phyloP scores from a whole-genome alignment of 53 echinoderm and acorn worm species.

The Patiria pectinifera region DNA sequence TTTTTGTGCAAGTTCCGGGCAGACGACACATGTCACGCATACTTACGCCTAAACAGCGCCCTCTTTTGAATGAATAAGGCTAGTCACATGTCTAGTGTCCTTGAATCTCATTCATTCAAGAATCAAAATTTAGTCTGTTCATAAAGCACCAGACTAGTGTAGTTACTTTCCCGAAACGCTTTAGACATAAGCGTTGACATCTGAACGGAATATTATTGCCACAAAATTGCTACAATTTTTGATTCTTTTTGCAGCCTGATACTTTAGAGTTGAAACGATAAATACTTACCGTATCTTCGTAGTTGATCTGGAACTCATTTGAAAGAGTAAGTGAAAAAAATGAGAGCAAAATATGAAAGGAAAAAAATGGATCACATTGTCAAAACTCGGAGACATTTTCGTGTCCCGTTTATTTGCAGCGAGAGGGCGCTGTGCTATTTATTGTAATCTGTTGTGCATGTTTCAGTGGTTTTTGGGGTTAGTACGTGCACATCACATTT shows the following conservation, averaged over 20 bases:
- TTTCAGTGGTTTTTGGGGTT: no score
- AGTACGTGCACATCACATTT: no score
- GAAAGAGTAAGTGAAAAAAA: slow-evolving; percentile 33
- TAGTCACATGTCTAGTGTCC: slow-evolving; percentile 4
- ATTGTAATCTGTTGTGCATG: not conserved
- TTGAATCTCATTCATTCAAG: not conserved
- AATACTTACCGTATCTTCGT: not conserved
- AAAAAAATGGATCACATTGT: not conserved
- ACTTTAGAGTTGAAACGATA: not conserved
- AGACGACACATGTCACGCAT: not conserved
- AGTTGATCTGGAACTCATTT: slow-evolving; percentile 32
- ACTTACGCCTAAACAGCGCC: slow-evolving; percentile 14
- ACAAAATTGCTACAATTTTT: not conserved
- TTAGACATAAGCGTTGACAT: not conserved
- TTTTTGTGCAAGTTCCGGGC: not conserved
- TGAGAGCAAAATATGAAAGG: not conserved
- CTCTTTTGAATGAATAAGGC: not conserved
- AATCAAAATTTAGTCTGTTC: not conserved
- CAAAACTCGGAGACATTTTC: not conserved
- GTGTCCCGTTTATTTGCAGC: not conserved
- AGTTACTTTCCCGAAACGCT: not conserved
- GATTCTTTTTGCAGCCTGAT: not conserved
- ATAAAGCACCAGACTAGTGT: slow-evolving; percentile 23
- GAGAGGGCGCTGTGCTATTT: not conserved
- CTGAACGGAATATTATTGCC: not conserved